Evolutionary conservation across 2,113 vertebrate genomes (phyloP).

Genomic region (Phodopus roborovskii): DNA sequence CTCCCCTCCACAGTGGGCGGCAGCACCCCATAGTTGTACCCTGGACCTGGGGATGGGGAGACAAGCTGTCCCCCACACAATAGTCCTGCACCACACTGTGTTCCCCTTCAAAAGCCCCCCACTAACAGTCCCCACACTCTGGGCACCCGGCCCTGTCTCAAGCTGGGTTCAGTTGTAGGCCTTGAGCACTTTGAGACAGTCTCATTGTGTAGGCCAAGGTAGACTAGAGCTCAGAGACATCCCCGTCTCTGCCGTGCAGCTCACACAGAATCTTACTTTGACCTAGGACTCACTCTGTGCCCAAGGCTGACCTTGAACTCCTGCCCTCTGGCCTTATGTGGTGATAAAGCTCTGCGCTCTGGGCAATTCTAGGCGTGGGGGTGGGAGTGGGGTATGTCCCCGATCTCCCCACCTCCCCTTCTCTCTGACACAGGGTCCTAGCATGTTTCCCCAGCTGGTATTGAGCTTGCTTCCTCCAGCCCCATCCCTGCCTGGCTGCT

Average conservation of each 20-base stretch:
- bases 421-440: neutral
- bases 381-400: no score
- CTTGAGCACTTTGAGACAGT: no score
- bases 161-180: no score
- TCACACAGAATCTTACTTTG: neutral
- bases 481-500: neutral
- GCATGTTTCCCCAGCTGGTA: neutral
- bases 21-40: neutral
- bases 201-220: no score
- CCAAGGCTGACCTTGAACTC: neutral
- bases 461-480: neutral
- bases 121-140: neutral
- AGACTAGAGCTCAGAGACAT: no score
- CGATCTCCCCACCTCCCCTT: no score
- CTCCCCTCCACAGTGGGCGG: no score
- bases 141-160: no score
- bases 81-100: neutral
- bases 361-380: neutral
- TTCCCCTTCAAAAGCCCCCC: neutral
- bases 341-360: neutral
- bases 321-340: neutral
- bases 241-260: neutral
- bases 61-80: no score
- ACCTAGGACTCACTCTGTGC: neutral
- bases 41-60: neutral